A percentile compares a stretch with the other conserved stretches of the same genome.
These are phyloP conservation scores for Drymodes brunneopygia DNA, from an alignment of 2,113 vertebrate genomes.

Conservation along the genomic window DNA sequence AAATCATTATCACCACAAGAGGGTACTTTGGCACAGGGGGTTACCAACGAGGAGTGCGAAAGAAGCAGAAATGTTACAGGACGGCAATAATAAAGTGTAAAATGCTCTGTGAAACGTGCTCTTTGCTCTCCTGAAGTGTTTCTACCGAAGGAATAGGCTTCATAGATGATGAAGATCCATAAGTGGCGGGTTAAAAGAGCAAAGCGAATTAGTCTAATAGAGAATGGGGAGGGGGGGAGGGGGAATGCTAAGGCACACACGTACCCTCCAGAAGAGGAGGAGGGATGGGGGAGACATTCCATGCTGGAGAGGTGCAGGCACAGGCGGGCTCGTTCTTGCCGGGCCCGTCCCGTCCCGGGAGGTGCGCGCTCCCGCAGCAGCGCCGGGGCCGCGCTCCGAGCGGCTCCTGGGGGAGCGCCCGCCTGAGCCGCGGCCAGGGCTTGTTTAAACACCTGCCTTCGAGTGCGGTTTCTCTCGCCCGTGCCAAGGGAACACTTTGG, in stretches of 20 bases:
- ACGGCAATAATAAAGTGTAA: not conserved
- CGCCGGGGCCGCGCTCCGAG: not conserved
- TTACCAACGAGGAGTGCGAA: not conserved
- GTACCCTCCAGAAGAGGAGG: not conserved
- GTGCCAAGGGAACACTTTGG: not conserved
- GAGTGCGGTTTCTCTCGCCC: fast-evolving
- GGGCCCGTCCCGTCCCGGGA: not conserved
- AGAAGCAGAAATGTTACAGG: not conserved
- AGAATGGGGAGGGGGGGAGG: not conserved
- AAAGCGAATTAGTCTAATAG: not conserved
- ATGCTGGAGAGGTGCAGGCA: not conserved
- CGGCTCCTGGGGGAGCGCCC: not conserved
- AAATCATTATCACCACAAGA: conserved; percentile 30
- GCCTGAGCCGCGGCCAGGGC: not conserved
- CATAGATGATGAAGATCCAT: not conserved
- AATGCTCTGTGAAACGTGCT: not conserved
- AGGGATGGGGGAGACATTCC: not conserved
- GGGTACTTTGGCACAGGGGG: conserved; percentile 44
- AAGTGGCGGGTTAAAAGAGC: not conserved
- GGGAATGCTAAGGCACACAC: not conserved
- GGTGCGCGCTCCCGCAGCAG: not conserved
- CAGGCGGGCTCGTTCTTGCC: not conserved
- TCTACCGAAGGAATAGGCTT: not conserved
- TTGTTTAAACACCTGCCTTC: not conserved
- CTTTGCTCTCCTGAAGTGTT: not conserved